phyloP scores from a whole-genome alignment of 2,797 vertebrate genomes.

The Cirrhinus molitorella region DNA sequence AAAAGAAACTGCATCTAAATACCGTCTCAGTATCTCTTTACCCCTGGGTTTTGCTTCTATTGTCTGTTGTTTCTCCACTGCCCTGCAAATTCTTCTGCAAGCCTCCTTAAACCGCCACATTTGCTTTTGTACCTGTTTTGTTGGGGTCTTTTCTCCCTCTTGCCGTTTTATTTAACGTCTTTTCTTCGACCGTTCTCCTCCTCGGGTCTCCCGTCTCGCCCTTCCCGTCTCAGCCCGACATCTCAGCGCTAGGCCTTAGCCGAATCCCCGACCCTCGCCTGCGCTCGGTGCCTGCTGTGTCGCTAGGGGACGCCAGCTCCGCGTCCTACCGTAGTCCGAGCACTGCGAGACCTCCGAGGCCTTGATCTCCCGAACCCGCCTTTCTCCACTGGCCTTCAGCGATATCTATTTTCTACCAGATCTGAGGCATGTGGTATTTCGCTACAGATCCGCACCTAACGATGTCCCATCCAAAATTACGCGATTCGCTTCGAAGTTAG shows the following conservation, averaged over 20 bases:
- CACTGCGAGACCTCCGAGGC: slow-evolving; percentile 75
- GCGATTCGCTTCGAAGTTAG: slow-evolving; percentile 60
- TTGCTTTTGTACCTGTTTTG: slow-evolving; percentile 50
- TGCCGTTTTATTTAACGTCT: slow-evolving; percentile 31
- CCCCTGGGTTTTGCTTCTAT: slow-evolving; percentile 24
- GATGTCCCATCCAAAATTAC: background rate
- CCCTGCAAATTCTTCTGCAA: background rate
- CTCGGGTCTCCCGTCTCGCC: slow-evolving; percentile 71
- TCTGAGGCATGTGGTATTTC: slow-evolving; percentile 66
- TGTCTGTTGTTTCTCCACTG: slow-evolving; percentile 29
- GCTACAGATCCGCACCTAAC: slow-evolving; percentile 66
- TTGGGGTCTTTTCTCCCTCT: slow-evolving; percentile 12
- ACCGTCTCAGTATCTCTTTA: slow-evolving; percentile 1
- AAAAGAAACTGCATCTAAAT: slow-evolving; percentile 1
- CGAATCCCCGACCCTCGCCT: slow-evolving; percentile 78
- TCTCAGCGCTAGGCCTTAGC: slow-evolving; percentile 81
- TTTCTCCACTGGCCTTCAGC: slow-evolving; percentile 68
- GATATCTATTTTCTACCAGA: slow-evolving; percentile 67
- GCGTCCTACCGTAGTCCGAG: slow-evolving; percentile 48
- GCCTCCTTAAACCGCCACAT: background rate
- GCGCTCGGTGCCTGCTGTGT: slow-evolving; percentile 40
- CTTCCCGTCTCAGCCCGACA: slow-evolving; percentile 73
- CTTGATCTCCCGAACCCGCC: slow-evolving; percentile 73
- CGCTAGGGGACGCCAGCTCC: slow-evolving; percentile 50
- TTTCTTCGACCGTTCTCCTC: slow-evolving; percentile 59